These are phyloP conservation scores for Otolemur garnettii DNA, from an alignment of 2,113 vertebrate genomes.

Conservation along the genomic window DNA sequence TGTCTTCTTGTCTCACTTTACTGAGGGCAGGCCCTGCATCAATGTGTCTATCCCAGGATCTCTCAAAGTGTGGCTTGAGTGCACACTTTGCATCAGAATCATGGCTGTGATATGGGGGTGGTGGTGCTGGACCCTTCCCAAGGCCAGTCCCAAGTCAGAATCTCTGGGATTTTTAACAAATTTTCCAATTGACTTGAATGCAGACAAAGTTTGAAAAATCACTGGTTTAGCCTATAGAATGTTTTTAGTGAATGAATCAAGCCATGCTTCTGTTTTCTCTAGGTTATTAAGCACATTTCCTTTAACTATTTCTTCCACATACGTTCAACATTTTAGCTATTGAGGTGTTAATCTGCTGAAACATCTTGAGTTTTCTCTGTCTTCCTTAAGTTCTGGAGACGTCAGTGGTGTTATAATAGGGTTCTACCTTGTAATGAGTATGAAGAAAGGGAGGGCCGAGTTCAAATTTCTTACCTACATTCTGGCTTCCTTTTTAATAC, in stretches of 20 bases:
- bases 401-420: not conserved
- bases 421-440: not conserved
- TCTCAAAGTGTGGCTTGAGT: not conserved
- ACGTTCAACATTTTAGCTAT: not conserved
- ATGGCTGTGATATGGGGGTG: not conserved
- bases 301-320: conserved; percentile 40
- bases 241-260: conserved; percentile 41
- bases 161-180: conserved; percentile 10
- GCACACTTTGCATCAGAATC: not conserved
- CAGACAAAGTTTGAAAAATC: conserved; percentile 38
- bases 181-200: conserved; percentile 2
- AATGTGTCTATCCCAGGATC: not conserved
- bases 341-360: not conserved
- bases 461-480: not conserved
- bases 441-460: not conserved
- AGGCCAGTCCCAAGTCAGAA: not conserved
- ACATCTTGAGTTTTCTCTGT: conserved; percentile 15
- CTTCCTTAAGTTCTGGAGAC: conserved; percentile 16
- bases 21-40: not conserved
- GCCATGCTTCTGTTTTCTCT: conserved; percentile 34
- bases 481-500: conserved; percentile 21
- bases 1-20: not conserved
- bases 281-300: not conserved
- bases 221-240: not conserved
- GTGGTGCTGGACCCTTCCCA: not conserved